Evolutionary conservation across 2,797 vertebrate species (phyloP), one percentile per base, ranked within the genome.

Genomic region (Dryobates pubescens): DNA sequence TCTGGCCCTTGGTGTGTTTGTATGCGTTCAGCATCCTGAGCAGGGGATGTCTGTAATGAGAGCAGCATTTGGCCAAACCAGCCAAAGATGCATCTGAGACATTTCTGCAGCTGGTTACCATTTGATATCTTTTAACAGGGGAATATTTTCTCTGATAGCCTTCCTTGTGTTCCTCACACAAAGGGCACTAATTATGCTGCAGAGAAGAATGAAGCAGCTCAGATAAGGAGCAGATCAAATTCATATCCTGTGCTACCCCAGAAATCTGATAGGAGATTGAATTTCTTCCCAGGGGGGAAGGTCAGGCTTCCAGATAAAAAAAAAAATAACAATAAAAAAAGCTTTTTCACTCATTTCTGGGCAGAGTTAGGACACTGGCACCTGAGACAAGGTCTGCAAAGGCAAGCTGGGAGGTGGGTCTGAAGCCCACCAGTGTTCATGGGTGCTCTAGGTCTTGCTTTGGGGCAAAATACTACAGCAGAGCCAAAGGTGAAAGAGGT

Each of bases 161-260:
- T 93, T 79, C 72, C 86, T 93, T 79, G 84, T 90, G 58, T 87
- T 89, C 51, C 38, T 75, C 58, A 38, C 69, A 96, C 72, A 93
- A 95, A 95, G 72, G 72, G n/a, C 79, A 87, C 73, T 93, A 90
- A 95, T 95, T 95, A 92, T 77, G 75, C 84, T 85, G 69, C 69
- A 77, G 62, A 82, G 65, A 90, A 38, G 51, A 88, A 95, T 79
- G 82, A 92, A 93, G 53, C n/a, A 41, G 29, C 51, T 94, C 41
- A 92, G 89, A 95, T 84, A 94, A 92, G 63, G 84, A 93, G 76
- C 58, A n/a, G 68, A 91, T 47, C 64, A 91, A 93, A 87, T 88
- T 92, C 78, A 95, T 94, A 96, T 94, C 88, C 83, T 91, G 83
- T 92, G 81, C 56, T 88, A 82, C 26, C 65, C 62, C 64, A 64